Evolutionary conservation across 2,888 invertebrate genomes (phyloP), one percentile per base, ranked within the genome.

Genomic region (Limenitis camilla): DNA sequence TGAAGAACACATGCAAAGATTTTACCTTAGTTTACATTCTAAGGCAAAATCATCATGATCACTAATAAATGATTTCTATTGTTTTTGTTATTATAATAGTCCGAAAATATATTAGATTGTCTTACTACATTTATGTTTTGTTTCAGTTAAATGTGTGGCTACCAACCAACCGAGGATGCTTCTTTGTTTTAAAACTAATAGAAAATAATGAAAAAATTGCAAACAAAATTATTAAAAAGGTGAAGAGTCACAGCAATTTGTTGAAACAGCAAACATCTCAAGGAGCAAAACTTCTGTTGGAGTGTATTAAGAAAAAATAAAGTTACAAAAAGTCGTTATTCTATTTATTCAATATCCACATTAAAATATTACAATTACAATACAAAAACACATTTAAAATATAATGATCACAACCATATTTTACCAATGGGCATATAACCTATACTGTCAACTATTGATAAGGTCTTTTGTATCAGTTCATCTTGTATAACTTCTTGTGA

Each of bases 81-180:
- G n/a, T n/a, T n/a, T n/a, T n/a, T n/a, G n/a, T n/a, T n/a, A n/a
- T n/a, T n/a, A n/a, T n/a, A n/a, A n/a, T n/a, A n/a, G n/a, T n/a
- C n/a, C n/a, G n/a, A n/a, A n/a, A n/a, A n/a, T n/a, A n/a, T n/a
- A n/a, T n/a, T n/a, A n/a, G n/a, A n/a, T n/a, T n/a, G n/a, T n/a
- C n/a, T 39, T 19, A 19, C 8, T 8, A 27, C 11, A 39, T 4
- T 48, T 7, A 42, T 28, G 29, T 36, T 29, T 55, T 36, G 49
- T 60, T 88, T 49, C 74, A 92, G 92, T 65, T 93, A 2, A 73
- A 89, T 57, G 68, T 74, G 9, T 95, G 94, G 94, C 72, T 93
- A 47, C 76, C 86, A 41, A 90, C 90, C 39, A 96, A 96, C 67
- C 89, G 95, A 60, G 93, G 92, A 0, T 94, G 94, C 64, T 96